A percentile compares a stretch with the other conserved stretches of the same genome.
phyloP scores from a whole-genome alignment of 2,888 invertebrate species.

The Drosophila stalkeri region DNA sequence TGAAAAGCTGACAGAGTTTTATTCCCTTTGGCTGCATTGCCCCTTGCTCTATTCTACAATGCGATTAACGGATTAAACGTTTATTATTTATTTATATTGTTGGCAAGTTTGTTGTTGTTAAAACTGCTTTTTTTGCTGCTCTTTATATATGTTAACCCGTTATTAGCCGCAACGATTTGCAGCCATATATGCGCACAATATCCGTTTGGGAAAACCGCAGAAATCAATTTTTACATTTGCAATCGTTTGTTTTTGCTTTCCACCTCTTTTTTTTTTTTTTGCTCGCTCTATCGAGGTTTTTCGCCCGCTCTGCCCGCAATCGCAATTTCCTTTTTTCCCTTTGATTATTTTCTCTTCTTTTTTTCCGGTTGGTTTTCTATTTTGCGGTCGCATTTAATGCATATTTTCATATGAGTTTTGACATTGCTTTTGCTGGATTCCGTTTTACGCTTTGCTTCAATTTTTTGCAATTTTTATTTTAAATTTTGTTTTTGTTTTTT shows the following conservation, averaged over 20 bases:
- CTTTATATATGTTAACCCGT: constrained; percentile 6
- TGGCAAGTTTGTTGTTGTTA: constrained; percentile 4
- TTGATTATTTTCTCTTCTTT: constrained; percentile 30
- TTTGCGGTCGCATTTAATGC: constrained; percentile 75
- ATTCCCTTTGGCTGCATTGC: constrained; percentile 49
- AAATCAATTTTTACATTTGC: constrained; percentile 76
- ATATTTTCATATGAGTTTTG: constrained; percentile 65
- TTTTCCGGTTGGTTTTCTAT: constrained; percentile 57
- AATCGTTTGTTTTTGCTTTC: constrained; percentile 43
- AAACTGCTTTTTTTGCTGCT: constrained; percentile 1
- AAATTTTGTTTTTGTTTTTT: neutral
- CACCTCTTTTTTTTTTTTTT: constrained; percentile 40
- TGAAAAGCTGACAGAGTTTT: constrained; percentile 43
- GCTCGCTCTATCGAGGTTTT: neutral
- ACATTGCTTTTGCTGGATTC: constrained; percentile 33
- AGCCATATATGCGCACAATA: constrained; percentile 45
- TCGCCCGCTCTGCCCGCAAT: neutral
- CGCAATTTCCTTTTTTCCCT: constrained; percentile 67
- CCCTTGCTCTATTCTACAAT: constrained; percentile 12
- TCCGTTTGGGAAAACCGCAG: constrained; percentile 65
- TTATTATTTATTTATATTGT: constrained; percentile 37
- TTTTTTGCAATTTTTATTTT: neutral
- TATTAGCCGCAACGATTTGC: constrained; percentile 47
- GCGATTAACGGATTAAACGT: constrained; percentile 23
- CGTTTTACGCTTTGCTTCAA: constrained; percentile 41